Base-by-base conservation (phyloP, 1,140 invertebrate species). In the Campoletis sonorensis region DNA sequence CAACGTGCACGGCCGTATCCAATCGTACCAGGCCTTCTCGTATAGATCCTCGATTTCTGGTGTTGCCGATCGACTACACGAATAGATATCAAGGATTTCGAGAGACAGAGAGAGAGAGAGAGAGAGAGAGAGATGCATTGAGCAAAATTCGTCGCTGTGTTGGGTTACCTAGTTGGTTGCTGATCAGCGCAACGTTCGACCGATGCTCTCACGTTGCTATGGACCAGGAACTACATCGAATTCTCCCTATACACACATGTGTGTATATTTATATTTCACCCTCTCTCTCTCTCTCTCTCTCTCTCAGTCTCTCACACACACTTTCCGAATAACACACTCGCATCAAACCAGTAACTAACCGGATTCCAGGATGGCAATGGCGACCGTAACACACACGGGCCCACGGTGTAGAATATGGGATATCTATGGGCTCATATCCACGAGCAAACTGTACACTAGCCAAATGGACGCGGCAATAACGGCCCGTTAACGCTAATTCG, bases 401-500 rank as follows among this genome's bases (percentile, higher is more conserved):
- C 73, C 87, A 88, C 87, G 86, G 86, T 79, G 89, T 89, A 88
- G 90, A 89, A 91, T 91, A 91, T 90, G 89, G 90, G 86, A 87
- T 91, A 92, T 92, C 90, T 92, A 92, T 92, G 90, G 88, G 89
- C 88, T 91, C 90, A 88, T 92, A 91, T 92, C 86, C 89, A 87
- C 87, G 85, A 87, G 85, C 89, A 87, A 90, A 89, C 90, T 90
- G 88, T 90, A 89, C 89, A 89, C 90, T 88, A 90, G 90, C 90
- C 90, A 92, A 92, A 92, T 92, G 91, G 91, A 92, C 90, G 89
- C 89, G 87, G 91, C 90, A 92, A 92, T 92, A 92, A 92, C 90
- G 89, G 90, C 89, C 91, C 91, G 90, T 92, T 92, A 92, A 91
- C 91, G 91, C 90, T 92, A 92, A 92, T 92, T 92, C 91, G 91